Base-by-base conservation (phyloP, 2,888 invertebrate species). In the Cryptophagus acutangulus region DNA sequence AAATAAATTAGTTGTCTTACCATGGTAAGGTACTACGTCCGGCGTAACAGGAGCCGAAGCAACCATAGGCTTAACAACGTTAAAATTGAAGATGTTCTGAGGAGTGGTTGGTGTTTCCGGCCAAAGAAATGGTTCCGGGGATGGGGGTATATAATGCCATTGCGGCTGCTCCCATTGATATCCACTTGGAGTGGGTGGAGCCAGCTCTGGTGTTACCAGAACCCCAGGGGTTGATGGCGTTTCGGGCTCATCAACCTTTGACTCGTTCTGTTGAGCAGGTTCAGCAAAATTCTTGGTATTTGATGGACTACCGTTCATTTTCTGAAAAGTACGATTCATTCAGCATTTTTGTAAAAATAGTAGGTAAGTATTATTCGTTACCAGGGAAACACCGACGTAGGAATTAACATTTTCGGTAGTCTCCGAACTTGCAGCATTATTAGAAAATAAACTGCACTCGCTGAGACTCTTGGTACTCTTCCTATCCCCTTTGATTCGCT, bases 41-140 rank as follows among this genome's bases (percentile, higher is more conserved):
- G 62, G 61, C 10, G 62, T 61, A 3, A 55, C 55, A 2, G 63
- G 59, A 15, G 61, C 59, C 5, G 62, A 61, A 1, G 61, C 58
- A 1, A 60, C 51, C 54, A 63, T 56, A 1, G 61, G 60, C 33
- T 58, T 58, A 15, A 55, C 41, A n/a, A n/a, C n/a, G 25, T 50
- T 54, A 28, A 39, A 52, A 36, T 51, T 51, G 33, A 43, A 44
- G 12, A 43, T 17, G 14, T 29, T 43, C 4, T 48, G 55, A 20
- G 50, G 47, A 9, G 49, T 44, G 3, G 43, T 33, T 1, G 53
- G 51, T 17, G 45, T 48, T 17, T 52, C 51, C 3, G 58, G 54
- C 58, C 58, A 59, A 9, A 54, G 42, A 26, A 50, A 50, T 5
- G 52, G 49, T 26, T 54, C 47, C 5, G 48, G 40, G 1, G 46